These are phyloP conservation scores for Frankliniella fusca DNA, from an alignment of 2,888 invertebrate genomes.

Conservation along the genomic window DNA sequence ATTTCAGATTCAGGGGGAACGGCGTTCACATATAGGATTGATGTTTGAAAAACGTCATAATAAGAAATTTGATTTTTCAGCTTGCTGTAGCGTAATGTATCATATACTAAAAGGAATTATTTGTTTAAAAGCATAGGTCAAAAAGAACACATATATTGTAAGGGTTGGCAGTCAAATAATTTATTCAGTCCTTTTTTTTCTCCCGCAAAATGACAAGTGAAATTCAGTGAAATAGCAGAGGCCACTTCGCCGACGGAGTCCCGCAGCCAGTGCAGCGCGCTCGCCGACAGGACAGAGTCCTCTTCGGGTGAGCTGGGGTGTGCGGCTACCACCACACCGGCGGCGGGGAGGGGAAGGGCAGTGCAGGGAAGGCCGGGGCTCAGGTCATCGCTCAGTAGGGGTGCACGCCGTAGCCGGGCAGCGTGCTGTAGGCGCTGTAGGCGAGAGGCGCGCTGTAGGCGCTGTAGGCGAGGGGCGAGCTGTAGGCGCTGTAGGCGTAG, in stretches of 20 bases:
- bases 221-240: background rate
- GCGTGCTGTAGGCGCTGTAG: constrained; percentile 11
- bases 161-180: too few species aligned
- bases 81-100: too few species aligned
- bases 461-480: background rate
- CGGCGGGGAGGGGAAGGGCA: background rate
- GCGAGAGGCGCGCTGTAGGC: constrained; percentile 3
- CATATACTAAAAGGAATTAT: too few species aligned
- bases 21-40: too few species aligned
- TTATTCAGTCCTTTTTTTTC: background rate
- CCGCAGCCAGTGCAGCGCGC: background rate
- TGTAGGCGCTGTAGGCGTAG: constrained; percentile 22
- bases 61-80: too few species aligned
- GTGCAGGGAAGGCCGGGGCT: background rate
- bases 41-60: too few species aligned
- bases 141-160: background rate
- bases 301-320: background rate
- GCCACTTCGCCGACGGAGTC: background rate
- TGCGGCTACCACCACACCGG: background rate
- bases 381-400: background rate
- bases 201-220: background rate
- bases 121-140: too few species aligned
- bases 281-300: constrained; percentile 8
- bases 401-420: constrained; percentile 19
- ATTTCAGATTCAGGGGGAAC: too few species aligned